Evolutionary conservation across 2,888 invertebrate species (phyloP), one percentile per base, ranked within the genome.

Genomic region (Ctenicera cuprea): DNA sequence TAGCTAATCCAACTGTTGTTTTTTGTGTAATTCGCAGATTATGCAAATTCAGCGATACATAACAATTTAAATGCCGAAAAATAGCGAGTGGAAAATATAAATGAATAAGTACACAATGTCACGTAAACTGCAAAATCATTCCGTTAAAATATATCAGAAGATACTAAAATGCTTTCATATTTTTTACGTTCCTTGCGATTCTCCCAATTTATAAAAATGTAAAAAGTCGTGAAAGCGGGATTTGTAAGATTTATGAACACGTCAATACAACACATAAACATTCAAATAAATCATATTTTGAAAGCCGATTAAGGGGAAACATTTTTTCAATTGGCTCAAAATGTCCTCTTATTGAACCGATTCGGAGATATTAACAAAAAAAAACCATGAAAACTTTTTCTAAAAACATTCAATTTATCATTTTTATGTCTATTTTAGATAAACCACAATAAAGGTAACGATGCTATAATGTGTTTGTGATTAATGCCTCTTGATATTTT

Each of bases 231-330:
- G 73, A 75, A 73, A 65, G 61, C 48, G 74, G 76, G 78, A 77
- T 81, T 78, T 77, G 69, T 69, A 76, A 81, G 82, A 82, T 82
- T 81, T 82, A 82, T 81, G 80, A 78, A 77, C 78, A 79, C 75
- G 79, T 80, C 80, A 77, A 76, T 79, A 76, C 76, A 73, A 80
- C 77, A 79, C 80, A 80, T 79, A 82, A 82, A 81, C 81, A 81
- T 81, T 79, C 78, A 78, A 76, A 82, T 81, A 81, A 81, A 82
- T 82, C 80, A 81, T 78, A 78, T 74, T 80, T 79, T 78, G 79
- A 78, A 79, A 80, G 79, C 77, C 78, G 80, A 80, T 81, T 80
- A 80, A 74, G 38, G 59, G 33, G 52, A 67, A 62, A 64, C 33
- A 48, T 38, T 74, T 74, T 74, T 70, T 74, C 70, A 70, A 70